phyloP scores from a whole-genome alignment of 2,888 invertebrate genomes.

The Epinotia brunnichana region DNA sequence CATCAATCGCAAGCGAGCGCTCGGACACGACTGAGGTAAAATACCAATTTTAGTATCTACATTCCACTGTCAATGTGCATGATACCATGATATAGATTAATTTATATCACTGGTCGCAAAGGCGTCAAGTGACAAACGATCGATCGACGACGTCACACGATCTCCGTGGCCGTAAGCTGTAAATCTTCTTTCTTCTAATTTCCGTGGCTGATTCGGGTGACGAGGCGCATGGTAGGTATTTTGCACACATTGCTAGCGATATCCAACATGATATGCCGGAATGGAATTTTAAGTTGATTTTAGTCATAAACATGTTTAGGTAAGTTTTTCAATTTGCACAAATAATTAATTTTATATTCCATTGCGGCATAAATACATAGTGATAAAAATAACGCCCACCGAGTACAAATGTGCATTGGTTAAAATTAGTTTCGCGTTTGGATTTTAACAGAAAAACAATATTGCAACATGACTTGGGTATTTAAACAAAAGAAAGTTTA shows the following conservation, averaged over 20 bases:
- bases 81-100: neutral
- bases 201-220: constrained; percentile 78
- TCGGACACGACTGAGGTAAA: constrained; percentile 1
- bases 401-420: constrained; percentile 68
- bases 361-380: constrained; percentile 71
- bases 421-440: constrained; percentile 15
- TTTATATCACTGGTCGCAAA: neutral
- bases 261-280: constrained; percentile 65
- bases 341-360: constrained; percentile 50
- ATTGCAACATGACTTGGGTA: constrained; percentile 54
- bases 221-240: constrained; percentile 69
- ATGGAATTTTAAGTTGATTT: constrained; percentile 54
- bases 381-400: constrained; percentile 71
- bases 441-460: constrained; percentile 10
- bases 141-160: constrained; percentile 21
- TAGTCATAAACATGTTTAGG: constrained; percentile 3
- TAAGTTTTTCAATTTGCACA: constrained; percentile 32
- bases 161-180: constrained; percentile 35
- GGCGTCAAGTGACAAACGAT: constrained; percentile 2
- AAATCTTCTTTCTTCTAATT: constrained; percentile 48
- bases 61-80: neutral
- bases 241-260: constrained; percentile 83
- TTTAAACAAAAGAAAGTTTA: too few relatives aligned
- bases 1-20: neutral
- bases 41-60: neutral